phyloP scores from a whole-genome alignment of 2,797 vertebrate species.

The Esox lucius region DNA sequence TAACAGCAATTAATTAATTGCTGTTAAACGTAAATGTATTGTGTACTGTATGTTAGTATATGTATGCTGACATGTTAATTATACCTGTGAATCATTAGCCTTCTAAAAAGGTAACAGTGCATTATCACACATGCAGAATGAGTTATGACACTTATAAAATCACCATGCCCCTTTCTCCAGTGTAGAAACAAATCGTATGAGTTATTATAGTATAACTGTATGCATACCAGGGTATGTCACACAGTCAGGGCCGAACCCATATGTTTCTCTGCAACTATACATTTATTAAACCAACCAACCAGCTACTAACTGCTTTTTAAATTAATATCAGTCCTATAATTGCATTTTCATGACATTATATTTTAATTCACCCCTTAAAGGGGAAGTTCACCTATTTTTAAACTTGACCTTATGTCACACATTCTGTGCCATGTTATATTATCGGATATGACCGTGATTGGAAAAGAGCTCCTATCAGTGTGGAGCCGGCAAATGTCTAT shows the following conservation, averaged over 20 bases:
- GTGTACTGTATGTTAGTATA: neutral
- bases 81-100: neutral
- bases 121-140: neutral
- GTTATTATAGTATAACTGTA: neutral
- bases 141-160: neutral
- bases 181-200: neutral
- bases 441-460: too few relatives aligned
- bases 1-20: neutral
- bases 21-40: too few relatives aligned
- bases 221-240: constrained; percentile 2
- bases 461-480: too few relatives aligned
- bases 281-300: neutral
- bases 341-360: constrained; percentile 11
- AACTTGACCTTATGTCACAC: too few relatives aligned
- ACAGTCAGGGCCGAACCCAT: constrained; percentile 9
- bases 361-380: constrained; percentile 18
- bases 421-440: too few relatives aligned
- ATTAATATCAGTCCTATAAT: neutral
- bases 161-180: neutral
- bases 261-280: constrained; percentile 12
- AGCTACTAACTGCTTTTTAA: constrained; percentile 7
- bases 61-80: neutral
- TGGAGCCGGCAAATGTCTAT: too few relatives aligned
- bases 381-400: too few relatives aligned
- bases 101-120: neutral